Evolutionary conservation across 2,113 vertebrate genomes (phyloP).

Genomic region (Entelurus aequoreus): DNA sequence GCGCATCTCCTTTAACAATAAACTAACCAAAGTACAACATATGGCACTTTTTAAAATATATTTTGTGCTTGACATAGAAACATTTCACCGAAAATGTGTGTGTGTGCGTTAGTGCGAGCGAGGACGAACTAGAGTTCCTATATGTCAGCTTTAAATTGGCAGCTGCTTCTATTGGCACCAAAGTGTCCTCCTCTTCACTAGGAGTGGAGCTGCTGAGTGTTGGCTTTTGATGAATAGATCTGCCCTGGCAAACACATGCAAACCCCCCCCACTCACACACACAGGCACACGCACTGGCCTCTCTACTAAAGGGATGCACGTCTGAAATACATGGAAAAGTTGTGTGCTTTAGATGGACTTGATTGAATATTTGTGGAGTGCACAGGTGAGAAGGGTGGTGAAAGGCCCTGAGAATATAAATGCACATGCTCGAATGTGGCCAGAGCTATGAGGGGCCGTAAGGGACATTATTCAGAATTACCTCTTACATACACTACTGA

Average conservation of each 20-base stretch:
- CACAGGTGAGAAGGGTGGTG: too few species aligned
- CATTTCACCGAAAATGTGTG: too few species aligned
- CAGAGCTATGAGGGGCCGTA: too few species aligned
- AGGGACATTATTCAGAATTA: too few species aligned
- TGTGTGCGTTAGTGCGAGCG: background rate
- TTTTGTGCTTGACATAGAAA: background rate
- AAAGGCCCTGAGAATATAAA: too few species aligned
- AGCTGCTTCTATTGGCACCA: slow-evolving; percentile 42
- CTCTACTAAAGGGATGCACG: slow-evolving; percentile 26
- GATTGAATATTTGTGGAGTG: background rate
- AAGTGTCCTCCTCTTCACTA: slow-evolving; percentile 55
- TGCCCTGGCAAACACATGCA: slow-evolving; percentile 32
- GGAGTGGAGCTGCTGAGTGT: slow-evolving; percentile 49
- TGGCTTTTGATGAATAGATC: slow-evolving; percentile 67
- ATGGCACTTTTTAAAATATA: background rate
- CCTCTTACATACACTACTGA: too few species aligned
- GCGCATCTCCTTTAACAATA: background rate
- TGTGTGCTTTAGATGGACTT: slow-evolving; percentile 11
- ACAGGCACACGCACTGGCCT: slow-evolving; percentile 6
- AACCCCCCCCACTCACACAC: background rate
- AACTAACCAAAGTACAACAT: too few species aligned
- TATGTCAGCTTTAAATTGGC: slow-evolving; percentile 49
- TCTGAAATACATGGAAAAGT: slow-evolving; percentile 17
- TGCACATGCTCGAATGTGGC: too few species aligned
- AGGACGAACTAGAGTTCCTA: background rate